A percentile compares a stretch with the other conserved stretches of the same genome.
Evolutionary conservation across 2,888 invertebrate species (phyloP).

Genomic region (Erpobdella octoculata): DNA sequence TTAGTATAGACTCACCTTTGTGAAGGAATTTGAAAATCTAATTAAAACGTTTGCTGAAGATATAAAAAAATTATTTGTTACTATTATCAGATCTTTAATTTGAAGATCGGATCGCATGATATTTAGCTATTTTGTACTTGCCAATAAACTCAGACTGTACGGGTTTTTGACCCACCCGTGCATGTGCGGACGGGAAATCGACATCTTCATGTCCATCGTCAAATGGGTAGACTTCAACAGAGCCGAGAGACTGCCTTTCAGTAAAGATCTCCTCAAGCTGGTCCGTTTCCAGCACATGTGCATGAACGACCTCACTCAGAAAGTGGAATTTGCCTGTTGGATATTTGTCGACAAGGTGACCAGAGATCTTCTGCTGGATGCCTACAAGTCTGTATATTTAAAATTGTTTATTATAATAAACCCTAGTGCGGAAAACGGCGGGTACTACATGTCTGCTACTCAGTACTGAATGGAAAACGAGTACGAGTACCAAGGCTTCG

Average conservation of each 20-base stretch:
- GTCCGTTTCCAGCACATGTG: constrained; percentile 31
- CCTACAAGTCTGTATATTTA: constrained; percentile 34
- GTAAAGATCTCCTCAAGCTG: constrained; percentile 17
- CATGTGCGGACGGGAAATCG: constrained; percentile 30
- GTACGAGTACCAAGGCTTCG: no score
- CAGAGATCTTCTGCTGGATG: constrained; percentile 28
- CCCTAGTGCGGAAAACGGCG: no score
- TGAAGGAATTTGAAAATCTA: background rate
- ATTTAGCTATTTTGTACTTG: background rate
- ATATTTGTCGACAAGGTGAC: constrained; percentile 29
- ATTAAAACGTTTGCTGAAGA: background rate
- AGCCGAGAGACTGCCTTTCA: constrained; percentile 12
- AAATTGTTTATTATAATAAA: no score
- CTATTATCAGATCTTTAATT: background rate
- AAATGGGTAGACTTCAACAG: constrained; percentile 33
- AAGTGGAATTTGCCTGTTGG: constrained; percentile 32
- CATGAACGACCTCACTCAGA: constrained; percentile 30
- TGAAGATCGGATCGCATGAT: background rate
- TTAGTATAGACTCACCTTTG: background rate
- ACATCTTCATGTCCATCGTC: constrained; percentile 31
- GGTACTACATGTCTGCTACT: no score
- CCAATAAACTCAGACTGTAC: background rate
- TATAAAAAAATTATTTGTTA: background rate
- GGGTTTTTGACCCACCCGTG: constrained; percentile 15
- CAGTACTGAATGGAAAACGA: no score